Conservation (phyloP, 2,113 vertebrate species). For the Phylloscopus trochilus region DNA sequence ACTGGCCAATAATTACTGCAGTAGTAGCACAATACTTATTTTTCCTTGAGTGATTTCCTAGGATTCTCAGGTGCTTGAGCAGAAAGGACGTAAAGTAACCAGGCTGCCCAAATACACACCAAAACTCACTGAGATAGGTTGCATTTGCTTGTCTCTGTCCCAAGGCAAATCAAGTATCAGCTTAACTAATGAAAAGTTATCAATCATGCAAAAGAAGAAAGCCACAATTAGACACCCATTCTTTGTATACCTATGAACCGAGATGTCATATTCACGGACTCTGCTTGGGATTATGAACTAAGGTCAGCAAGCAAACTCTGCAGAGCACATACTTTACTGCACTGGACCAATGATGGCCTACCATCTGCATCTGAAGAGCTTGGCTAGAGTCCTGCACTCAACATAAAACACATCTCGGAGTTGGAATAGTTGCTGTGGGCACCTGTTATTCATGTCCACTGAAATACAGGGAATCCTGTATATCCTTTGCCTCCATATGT, state of each 20-base stretch:
- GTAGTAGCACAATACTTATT: background rate
- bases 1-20: background rate
- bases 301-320: background rate
- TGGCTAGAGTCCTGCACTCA: background rate
- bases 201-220: background rate
- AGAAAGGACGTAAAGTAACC: background rate
- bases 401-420: background rate
- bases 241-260: background rate
- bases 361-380: background rate
- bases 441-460: background rate
- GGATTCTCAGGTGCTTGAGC: background rate
- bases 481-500: background rate
- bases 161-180: background rate
- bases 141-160: background rate
- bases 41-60: background rate
- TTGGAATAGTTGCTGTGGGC: background rate
- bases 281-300: background rate
- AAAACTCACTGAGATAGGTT: background rate
- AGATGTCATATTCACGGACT: background rate
- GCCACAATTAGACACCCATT: background rate
- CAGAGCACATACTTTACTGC: background rate
- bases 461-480: background rate
- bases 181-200: background rate
- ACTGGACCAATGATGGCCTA: background rate
- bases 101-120: background rate